A percentile compares a stretch with the other conserved stretches of the same genome.
Evolutionary conservation across 1,140 invertebrate genomes (phyloP).

Genomic region (Drosophila leontia): DNA sequence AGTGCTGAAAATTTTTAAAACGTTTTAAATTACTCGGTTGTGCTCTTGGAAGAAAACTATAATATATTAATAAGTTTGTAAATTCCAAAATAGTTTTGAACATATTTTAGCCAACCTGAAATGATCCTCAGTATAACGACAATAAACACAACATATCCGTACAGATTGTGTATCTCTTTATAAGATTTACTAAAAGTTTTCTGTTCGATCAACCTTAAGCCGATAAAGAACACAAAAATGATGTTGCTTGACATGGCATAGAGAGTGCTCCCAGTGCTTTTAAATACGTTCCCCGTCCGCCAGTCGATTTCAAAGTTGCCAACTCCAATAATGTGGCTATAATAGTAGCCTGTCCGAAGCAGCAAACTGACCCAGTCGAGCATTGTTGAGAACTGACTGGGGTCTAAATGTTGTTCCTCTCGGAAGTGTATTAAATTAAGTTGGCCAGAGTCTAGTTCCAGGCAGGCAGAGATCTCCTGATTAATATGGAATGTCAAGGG

Average conservation of each 20-base stretch:
- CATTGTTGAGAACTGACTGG: background rate
- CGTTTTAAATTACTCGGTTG: no score
- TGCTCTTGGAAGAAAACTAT: no score
- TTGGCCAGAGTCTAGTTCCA: background rate
- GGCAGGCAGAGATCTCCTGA: background rate
- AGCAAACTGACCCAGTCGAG: background rate
- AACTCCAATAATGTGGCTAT: background rate
- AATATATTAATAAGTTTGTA: no score
- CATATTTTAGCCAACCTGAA: background rate
- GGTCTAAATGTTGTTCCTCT: background rate
- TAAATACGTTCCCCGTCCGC: background rate
- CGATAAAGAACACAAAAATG: background rate
- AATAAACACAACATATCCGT: background rate
- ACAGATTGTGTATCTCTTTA: accelerated
- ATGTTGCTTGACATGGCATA: background rate
- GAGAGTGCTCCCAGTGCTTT: background rate
- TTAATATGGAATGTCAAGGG: constrained; percentile 1
- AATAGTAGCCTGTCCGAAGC: background rate
- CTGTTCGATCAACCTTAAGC: accelerated
- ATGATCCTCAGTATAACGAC: no score
- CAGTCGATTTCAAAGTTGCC: background rate
- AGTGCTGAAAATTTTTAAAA: background rate
- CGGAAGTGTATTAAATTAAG: no score
- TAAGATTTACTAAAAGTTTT: accelerated
- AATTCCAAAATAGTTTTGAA: background rate